A percentile compares a stretch with the other conserved stretches of the same genome.
phyloP scores from a whole-genome alignment of 2,797 vertebrate species.

The Chiroxiphia lanceolata region DNA sequence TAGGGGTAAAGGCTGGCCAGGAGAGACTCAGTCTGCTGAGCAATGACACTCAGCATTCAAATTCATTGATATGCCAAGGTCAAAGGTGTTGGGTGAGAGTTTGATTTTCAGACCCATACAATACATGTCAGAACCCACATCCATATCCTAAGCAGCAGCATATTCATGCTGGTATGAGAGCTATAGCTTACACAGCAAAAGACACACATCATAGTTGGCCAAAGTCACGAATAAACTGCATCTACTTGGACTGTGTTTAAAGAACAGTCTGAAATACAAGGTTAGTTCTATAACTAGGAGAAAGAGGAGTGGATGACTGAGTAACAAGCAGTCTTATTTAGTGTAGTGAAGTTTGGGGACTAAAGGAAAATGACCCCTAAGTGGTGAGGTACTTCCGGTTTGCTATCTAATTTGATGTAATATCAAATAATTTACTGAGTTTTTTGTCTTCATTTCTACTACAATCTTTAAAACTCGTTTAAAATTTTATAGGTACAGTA shows the following conservation, averaged over 20 bases:
- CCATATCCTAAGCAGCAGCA: neutral
- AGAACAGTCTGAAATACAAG: neutral
- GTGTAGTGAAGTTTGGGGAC: neutral
- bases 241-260: neutral
- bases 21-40: neutral
- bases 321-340: neutral
- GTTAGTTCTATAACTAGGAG: neutral
- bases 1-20: neutral
- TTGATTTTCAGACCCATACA: neutral
- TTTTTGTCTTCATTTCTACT: neutral
- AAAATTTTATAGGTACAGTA: neutral
- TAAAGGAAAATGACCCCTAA: neutral
- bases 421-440: neutral
- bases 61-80: neutral
- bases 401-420: neutral
- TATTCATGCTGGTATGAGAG: neutral
- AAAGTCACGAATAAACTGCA: neutral
- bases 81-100: neutral
- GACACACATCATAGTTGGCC: neutral
- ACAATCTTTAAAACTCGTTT: neutral
- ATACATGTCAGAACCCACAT: neutral
- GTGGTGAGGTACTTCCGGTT: neutral
- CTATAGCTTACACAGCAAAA: neutral
- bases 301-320: neutral
- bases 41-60: neutral